phyloP scores from a whole-genome alignment of 1,140 invertebrate genomes.

The Zaprionus ornatus region DNA sequence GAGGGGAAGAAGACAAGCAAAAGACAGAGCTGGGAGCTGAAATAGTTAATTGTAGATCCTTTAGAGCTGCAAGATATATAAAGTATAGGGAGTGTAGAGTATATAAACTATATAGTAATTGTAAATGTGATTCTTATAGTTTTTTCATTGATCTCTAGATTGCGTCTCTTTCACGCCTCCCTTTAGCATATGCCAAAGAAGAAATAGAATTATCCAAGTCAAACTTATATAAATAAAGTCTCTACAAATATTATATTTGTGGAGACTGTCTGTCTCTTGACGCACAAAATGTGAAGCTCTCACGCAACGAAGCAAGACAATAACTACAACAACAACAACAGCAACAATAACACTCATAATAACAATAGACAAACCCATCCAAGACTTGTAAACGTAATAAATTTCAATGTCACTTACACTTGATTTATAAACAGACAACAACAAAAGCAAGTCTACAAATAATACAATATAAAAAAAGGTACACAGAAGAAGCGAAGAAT shows the following conservation, averaged over 20 bases:
- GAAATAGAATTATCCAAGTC: not conserved
- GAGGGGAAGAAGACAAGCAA: not conserved
- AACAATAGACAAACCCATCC: conserved; percentile 12
- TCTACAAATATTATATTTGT: conserved; percentile 5
- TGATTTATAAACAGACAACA: conserved; percentile 67
- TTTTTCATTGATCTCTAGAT: too few relatives aligned
- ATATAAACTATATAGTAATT: too few relatives aligned
- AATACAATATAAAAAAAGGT: not conserved
- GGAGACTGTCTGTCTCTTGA: conserved; percentile 15
- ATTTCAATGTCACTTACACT: conserved; percentile 81
- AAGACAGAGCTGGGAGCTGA: not conserved
- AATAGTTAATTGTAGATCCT: too few relatives aligned
- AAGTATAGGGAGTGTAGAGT: too few relatives aligned
- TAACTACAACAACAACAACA: conserved; percentile 28
- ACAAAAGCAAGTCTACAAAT: conserved; percentile 9
- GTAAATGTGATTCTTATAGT: too few relatives aligned
- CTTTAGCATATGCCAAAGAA: not conserved
- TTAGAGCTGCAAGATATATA: too few relatives aligned
- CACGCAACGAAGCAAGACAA: conserved; percentile 72
- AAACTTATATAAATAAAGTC: not conserved
- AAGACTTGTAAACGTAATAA: conserved; percentile 55
- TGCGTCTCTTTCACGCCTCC: not conserved
- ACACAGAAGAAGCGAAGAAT: not conserved
- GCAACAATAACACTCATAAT: not conserved
- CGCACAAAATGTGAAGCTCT: conserved; percentile 71